Conservation (phyloP, 2,888 invertebrate genomes). For the Acrobeloides nanus region DNA sequence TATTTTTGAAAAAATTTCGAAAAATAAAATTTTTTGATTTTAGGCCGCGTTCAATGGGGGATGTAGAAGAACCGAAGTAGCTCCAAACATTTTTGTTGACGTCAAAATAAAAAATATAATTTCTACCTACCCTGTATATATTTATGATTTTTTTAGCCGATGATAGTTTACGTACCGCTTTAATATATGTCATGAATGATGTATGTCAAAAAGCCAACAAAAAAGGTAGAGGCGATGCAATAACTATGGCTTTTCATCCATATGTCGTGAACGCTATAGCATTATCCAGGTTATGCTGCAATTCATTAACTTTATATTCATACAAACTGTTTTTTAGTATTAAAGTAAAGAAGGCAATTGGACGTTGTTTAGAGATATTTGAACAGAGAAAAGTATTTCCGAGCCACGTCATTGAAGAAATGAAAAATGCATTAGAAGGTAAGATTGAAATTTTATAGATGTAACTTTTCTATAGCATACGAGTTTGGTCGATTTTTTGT, state of each 20-base stretch:
- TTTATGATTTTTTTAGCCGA: conserved; percentile 22
- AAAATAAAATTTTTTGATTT: no score
- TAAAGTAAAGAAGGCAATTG: conserved; percentile 25
- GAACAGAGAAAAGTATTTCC: conserved; percentile 62
- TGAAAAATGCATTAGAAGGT: conserved; percentile 52
- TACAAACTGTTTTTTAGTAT: no score
- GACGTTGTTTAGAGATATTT: conserved; percentile 56
- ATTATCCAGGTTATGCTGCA: conserved; percentile 18
- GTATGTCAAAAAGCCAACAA: conserved; percentile 76
- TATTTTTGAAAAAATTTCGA: no score
- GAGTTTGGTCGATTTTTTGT: neutral
- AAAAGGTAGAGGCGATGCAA: conserved; percentile 20
- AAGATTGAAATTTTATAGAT: conserved; percentile 4
- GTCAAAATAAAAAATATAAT: no score
- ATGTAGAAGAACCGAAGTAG: no score
- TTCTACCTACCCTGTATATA: no score
- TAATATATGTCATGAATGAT: conserved; percentile 97
- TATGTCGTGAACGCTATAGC: conserved; percentile 21
- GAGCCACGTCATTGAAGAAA: conserved; percentile 70
- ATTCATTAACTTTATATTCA: no score
- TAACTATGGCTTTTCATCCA: conserved; percentile 24
- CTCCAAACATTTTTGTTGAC: no score
- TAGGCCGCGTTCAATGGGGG: no score
- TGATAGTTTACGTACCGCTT: conserved; percentile 64
- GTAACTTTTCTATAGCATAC: neutral